phyloP scores from a whole-genome alignment of 2,888 invertebrate species.

The Hydrotaea diabolus region DNA sequence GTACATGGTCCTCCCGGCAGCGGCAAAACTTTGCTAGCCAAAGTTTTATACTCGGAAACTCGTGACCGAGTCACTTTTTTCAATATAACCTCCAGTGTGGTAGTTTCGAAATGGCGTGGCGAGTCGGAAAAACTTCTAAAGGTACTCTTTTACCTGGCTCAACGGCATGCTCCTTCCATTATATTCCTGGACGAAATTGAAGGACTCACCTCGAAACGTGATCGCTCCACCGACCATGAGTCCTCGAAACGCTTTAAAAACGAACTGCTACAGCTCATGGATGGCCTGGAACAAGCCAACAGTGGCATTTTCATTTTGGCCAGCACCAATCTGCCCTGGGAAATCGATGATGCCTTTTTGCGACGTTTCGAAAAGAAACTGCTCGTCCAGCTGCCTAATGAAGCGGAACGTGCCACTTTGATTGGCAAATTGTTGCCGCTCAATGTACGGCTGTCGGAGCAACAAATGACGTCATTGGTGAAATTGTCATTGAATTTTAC shows the following conservation, averaged over 20 bases:
- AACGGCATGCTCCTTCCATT: conserved; percentile 91
- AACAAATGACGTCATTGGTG: conserved; percentile 81
- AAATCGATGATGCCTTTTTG: conserved; percentile 93
- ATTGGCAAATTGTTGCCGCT: conserved; percentile 84
- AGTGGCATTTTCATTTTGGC: conserved; percentile 88
- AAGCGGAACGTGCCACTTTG: conserved; percentile 85
- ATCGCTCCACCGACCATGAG: conserved; percentile 88
- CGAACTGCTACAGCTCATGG: conserved; percentile 92
- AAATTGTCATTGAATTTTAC: conserved; percentile 88
- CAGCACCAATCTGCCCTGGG: conserved; percentile 96
- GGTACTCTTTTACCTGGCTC: conserved; percentile 92
- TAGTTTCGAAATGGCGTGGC: conserved; percentile 97
- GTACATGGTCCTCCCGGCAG: conserved; percentile 85
- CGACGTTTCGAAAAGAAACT: conserved; percentile 94
- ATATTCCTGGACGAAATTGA: conserved; percentile 97
- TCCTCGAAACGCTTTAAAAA: conserved; percentile 93
- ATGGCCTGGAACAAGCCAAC: conserved; percentile 86
- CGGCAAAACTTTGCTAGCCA: conserved; percentile 94
- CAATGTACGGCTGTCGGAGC: conserved; percentile 71
- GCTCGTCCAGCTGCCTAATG: conserved; percentile 88
- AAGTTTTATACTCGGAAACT: conserved; percentile 92
- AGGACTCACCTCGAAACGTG: conserved; percentile 87
- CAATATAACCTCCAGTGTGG: conserved; percentile 92
- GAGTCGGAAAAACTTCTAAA: conserved; percentile 96
- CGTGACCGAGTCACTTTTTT: conserved; percentile 88